Evolutionary conservation across 2,797 vertebrate genomes (phyloP), one percentile per base, ranked within the genome.

Genomic region (Valencia hispanica): DNA sequence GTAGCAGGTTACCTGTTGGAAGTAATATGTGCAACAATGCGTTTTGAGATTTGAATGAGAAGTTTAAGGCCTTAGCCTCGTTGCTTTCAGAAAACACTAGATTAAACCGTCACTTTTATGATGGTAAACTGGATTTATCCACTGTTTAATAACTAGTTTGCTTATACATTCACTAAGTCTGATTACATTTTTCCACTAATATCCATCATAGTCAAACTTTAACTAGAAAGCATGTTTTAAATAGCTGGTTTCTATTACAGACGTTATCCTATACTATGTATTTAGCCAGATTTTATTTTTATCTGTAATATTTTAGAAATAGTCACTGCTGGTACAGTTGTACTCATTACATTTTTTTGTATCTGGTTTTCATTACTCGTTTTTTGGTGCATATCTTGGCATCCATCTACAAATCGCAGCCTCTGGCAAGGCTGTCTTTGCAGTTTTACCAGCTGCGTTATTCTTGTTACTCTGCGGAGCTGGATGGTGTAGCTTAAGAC

Each of bases 251-350:
- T 98, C 97, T 98, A 97, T 99, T 97, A 96, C 96, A 97, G 93
- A 96, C 95, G 92, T 93, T 94, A 94, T 94, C 96, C 94, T 96
- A 96, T 95, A 94, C 95, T 95, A 94, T 94, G 94, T 95, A 95
- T 96, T 96, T 92, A 91, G 95, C 96, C 94, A 96, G 96, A 95
- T 94, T 96, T 96, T 96, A 96, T 97, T 97, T 96, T 96, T 95
- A 94, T 96, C 96, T 96, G 94, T 95, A 94, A 96, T 96, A 95
- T 94, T 94, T 94, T 96, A 97, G 96, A 95, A 96, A 96, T 95
- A 96, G 95, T 96, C 96, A 97, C 98, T 99, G 98, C 98, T 99
- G 98, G 97, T 96, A 96, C 98, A 99, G 98, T 99, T 95, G 96
- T 97, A 96, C 95, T 96, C 95, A 92, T 95, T 95, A 93, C 95